Base-by-base conservation (phyloP, 1,140 invertebrate genomes). In the Lepidurus apus region DNA sequence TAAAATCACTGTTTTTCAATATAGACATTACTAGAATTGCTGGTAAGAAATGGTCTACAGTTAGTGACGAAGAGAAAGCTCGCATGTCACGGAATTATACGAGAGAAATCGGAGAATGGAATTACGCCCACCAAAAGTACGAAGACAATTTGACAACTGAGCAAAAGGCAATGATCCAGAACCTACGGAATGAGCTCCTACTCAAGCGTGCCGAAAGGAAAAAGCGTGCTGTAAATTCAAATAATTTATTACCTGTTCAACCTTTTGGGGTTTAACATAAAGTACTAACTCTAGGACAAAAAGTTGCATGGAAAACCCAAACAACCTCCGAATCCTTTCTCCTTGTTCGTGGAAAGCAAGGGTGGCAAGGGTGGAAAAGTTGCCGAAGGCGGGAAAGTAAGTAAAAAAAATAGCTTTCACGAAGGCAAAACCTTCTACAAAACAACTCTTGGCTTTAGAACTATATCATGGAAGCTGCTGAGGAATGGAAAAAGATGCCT, bases 291-390 rank as follows among this genome's bases (percentile, higher is more conserved):
- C 7, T 65, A 65, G 53, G 53, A 65, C 7, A 65, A 65, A 65
- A 65, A 65, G 21, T 65, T 65, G 53, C 53, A 65, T 21, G 53
- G 53, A 21, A 65, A 65, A 65, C 53, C 53, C 8, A 65, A 65
- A 65, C 53, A 65, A 21, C 10, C 53, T 65, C 9, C 53, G 17
- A 65, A 65, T 17, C 53, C 53, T 65, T 65, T 65, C 13, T 65
- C 53, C 13, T 17, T 65, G 7, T 65, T n/a, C 13, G 53, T 65
- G 17, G 53, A 65, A 65, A 17, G 17, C 53, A 65, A 65, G 13
- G 53, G 21, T 21, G n/a, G 17, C 53, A 65, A 65, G 13, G 53
- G 53, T 4, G 53, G n/a, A 65, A 65, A 65, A 21, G 53, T 65
- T 0, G 3, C 4, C 34, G 4, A 34, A 34, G 4, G 34, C 34